These are phyloP conservation scores for Mesochorus sp. DNA, from an alignment of 2,888 invertebrate genomes.

Conservation along the genomic window DNA sequence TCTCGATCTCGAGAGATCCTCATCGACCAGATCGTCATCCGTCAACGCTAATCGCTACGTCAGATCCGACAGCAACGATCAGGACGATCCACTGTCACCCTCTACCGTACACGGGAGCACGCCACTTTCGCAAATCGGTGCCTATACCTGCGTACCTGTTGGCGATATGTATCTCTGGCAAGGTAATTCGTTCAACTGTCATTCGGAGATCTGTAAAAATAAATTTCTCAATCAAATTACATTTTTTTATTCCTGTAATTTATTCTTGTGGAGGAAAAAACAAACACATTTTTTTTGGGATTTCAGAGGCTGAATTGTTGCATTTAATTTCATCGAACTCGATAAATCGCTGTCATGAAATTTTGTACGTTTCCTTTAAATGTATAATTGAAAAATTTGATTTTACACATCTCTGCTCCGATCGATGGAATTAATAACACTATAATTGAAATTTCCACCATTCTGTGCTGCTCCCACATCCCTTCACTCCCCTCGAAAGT, in stretches of 20 bases:
- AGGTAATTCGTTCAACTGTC: conserved; percentile 74
- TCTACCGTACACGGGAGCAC: conserved; percentile 91
- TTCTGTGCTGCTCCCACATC: neutral
- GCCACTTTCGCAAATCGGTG: conserved; percentile 93
- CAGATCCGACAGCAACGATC: conserved; percentile 78
- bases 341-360: neutral
- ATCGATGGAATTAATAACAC: no score
- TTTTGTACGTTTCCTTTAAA: neutral
- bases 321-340: neutral
- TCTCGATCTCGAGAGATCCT: conserved; percentile 75
- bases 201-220: neutral
- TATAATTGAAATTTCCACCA: no score
- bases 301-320: no score
- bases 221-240: neutral
- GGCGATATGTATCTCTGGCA: conserved; percentile 82
- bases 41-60: conserved; percentile 76
- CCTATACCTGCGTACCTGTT: conserved; percentile 86
- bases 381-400: neutral
- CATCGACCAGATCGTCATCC: conserved; percentile 76
- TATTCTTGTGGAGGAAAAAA: no score
- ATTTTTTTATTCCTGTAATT: no score
- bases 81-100: conserved; percentile 79
- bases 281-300: no score
- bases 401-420: no score
- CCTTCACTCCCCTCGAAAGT: neutral